Evolutionary conservation across 2,888 invertebrate genomes (phyloP).

Genomic region (Hydrotaea diabolus): DNA sequence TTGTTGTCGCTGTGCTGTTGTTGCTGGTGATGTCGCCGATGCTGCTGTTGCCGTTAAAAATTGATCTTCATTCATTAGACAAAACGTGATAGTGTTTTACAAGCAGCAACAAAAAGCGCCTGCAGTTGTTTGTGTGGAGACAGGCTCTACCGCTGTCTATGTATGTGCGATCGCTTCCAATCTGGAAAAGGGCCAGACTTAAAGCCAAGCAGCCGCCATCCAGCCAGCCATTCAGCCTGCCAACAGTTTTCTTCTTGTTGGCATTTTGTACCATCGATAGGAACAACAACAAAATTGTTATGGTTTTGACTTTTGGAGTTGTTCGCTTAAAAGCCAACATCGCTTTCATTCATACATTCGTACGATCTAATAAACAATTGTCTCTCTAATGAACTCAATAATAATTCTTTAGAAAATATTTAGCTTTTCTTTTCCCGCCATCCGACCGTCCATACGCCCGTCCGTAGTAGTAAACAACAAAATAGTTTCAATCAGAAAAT

Average conservation of each 20-base stretch:
- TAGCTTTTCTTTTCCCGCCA: not conserved
- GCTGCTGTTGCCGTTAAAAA: conserved; percentile 32
- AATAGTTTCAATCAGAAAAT: not conserved
- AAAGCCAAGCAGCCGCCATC: not conserved
- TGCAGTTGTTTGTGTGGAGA: not conserved
- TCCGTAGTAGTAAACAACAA: not conserved
- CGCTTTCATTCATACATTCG: too few species aligned
- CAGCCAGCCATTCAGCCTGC: too few species aligned
- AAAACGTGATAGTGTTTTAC: conserved; percentile 62
- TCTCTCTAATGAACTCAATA: conserved; percentile 18
- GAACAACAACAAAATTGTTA: not conserved
- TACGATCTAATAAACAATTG: not conserved
- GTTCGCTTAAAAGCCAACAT: not conserved
- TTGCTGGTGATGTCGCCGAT: conserved; percentile 17
- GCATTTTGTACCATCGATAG: not conserved
- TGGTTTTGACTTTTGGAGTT: conserved; percentile 5
- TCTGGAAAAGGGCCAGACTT: not conserved
- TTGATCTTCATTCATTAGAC: conserved; percentile 63
- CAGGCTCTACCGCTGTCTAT: too few species aligned
- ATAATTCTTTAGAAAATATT: conserved; percentile 13
- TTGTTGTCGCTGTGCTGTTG: conserved; percentile 42
- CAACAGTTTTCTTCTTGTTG: not conserved
- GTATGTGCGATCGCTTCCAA: not conserved
- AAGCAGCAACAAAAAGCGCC: not conserved
- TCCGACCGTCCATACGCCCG: too few species aligned